Evolutionary conservation across 2,113 vertebrate species (phyloP).

Genomic region (Chrysochloris asiatica): DNA sequence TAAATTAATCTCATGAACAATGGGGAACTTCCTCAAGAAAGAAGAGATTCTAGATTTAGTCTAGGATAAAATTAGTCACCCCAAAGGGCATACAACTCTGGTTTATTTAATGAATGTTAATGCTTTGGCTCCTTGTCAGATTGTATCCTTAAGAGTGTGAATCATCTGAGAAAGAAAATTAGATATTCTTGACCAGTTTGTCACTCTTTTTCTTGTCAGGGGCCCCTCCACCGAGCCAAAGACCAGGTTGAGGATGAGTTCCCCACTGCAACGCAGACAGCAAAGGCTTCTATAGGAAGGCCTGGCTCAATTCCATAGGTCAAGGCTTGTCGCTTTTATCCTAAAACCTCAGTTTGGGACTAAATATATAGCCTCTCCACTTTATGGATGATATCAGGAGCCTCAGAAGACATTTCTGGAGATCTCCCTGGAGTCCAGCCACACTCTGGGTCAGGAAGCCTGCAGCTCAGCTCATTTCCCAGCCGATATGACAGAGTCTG

Average conservation of each 20-base stretch:
- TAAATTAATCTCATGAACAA: constrained; percentile 38
- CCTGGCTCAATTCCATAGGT: background rate
- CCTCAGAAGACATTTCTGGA: background rate
- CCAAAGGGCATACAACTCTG: background rate
- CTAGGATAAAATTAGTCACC: constrained; percentile 44
- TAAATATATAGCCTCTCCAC: background rate
- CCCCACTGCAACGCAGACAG: too few species aligned
- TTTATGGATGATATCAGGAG: background rate
- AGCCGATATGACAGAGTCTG: background rate
- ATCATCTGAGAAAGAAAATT: background rate
- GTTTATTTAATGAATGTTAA: constrained; percentile 48
- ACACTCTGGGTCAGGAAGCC: background rate
- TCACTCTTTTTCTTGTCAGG: background rate
- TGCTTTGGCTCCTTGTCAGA: background rate
- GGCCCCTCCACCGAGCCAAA: background rate
- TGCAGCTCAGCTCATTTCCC: background rate
- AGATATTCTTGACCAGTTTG: background rate
- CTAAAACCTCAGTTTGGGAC: background rate
- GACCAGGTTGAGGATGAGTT: background rate
- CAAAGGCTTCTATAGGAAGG: background rate
- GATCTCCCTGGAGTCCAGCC: background rate
- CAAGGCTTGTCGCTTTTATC: background rate
- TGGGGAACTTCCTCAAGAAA: constrained; percentile 33
- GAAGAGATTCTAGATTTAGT: constrained; percentile 21
- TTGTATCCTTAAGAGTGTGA: background rate